Conservation (phyloP, 2,888 invertebrate species). For the Aplocera efformata region DNA sequence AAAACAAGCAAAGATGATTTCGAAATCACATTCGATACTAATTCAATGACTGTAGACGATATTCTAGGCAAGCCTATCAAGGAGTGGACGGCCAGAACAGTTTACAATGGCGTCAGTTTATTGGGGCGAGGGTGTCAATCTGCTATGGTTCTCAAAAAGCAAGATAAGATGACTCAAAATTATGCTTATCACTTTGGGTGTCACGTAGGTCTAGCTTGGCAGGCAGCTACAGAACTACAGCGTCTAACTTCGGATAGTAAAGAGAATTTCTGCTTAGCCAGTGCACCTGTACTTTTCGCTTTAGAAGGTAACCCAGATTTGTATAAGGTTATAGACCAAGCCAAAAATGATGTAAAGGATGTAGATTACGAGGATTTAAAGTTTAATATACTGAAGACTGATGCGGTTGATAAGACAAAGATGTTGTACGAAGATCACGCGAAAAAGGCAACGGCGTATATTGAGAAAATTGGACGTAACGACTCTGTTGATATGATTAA, state of each 20-base stretch:
- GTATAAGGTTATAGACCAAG: slow-evolving; percentile 82
- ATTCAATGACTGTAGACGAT: slow-evolving; percentile 55
- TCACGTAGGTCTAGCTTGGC: slow-evolving; percentile 90
- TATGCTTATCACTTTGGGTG: slow-evolving; percentile 90
- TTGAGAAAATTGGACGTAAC: slow-evolving; percentile 62
- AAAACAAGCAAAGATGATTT: slow-evolving; percentile 53
- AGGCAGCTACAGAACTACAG: slow-evolving; percentile 79
- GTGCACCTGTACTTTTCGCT: slow-evolving; percentile 92
- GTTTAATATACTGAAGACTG: slow-evolving; percentile 70
- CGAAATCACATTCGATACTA: slow-evolving; percentile 62
- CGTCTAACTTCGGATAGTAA: slow-evolving; percentile 80
- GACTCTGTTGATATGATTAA: slow-evolving; percentile 72
- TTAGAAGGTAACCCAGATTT: slow-evolving; percentile 87
- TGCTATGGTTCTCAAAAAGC: slow-evolving; percentile 87
- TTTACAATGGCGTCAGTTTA: slow-evolving; percentile 84
- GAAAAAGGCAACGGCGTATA: slow-evolving; percentile 59
- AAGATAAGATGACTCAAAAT: slow-evolving; percentile 83
- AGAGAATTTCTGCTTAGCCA: slow-evolving; percentile 86
- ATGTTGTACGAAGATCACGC: slow-evolving; percentile 65
- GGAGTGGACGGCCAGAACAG: slow-evolving; percentile 87
- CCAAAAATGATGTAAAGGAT: slow-evolving; percentile 83
- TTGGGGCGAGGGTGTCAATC: slow-evolving; percentile 89
- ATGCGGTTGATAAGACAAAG: slow-evolving; percentile 67
- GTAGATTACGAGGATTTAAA: slow-evolving; percentile 83
- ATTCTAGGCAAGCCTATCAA: slow-evolving; percentile 81